phyloP scores from a whole-genome alignment of 2,888 invertebrate genomes.

The Drosophila tanythrix region DNA sequence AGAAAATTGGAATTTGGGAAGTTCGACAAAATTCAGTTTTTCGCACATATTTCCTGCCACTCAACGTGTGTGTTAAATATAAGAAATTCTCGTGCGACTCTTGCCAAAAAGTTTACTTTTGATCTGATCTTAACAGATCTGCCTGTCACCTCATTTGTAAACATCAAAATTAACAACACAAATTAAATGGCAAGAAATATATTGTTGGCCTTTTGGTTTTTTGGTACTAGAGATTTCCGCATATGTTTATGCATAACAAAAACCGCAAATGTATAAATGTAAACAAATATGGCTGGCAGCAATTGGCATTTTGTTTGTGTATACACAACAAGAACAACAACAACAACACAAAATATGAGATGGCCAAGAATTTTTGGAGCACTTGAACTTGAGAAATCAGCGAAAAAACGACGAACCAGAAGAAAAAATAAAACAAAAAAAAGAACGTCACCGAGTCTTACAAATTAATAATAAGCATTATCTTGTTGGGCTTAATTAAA shows the following conservation, averaged over 20 bases:
- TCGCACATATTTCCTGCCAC: neutral
- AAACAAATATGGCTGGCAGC: constrained; percentile 50
- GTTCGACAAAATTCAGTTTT: neutral
- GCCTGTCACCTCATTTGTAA: constrained; percentile 39
- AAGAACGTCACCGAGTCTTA: constrained; percentile 9
- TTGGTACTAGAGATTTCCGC: constrained; percentile 31
- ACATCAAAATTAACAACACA: constrained; percentile 24
- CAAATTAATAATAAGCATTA: constrained; percentile 3
- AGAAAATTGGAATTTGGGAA: neutral
- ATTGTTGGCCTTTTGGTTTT: constrained; percentile 16
- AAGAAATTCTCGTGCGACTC: neutral
- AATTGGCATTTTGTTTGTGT: constrained; percentile 52
- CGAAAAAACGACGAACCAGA: neutral
- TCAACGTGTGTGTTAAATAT: neutral
- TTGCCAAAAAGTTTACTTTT: constrained; percentile 31
- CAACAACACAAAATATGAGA: constrained; percentile 35
- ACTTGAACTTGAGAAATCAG: constrained; percentile 50
- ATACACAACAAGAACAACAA: neutral
- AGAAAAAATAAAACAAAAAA: neutral
- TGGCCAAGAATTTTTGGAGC: constrained; percentile 31
- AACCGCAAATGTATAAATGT: constrained; percentile 51
- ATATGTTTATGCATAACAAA: constrained; percentile 40
- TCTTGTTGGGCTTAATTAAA: constrained; percentile 25
- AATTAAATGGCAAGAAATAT: constrained; percentile 17
- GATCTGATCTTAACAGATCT: constrained; percentile 3